These are phyloP conservation scores for Taurulus bubalis DNA, from an alignment of 2,113 vertebrate genomes.

Conservation along the genomic window DNA sequence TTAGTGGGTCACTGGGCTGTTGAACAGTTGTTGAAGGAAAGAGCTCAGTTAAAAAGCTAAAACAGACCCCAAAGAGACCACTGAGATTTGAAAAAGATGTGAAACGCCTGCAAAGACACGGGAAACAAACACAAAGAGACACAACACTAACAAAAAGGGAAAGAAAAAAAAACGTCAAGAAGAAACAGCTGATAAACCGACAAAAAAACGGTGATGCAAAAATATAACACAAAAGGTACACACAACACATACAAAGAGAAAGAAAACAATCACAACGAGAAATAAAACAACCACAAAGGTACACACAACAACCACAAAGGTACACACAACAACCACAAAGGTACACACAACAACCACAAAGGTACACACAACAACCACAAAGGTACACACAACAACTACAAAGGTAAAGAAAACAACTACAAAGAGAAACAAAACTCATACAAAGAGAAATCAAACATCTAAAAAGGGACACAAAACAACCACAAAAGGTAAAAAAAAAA, in stretches of 20 bases:
- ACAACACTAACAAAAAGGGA: neutral
- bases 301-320: neutral
- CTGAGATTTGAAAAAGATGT: neutral
- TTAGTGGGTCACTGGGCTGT: neutral
- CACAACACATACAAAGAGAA: neutral
- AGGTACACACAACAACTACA: neutral
- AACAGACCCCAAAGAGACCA: neutral
- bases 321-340: neutral
- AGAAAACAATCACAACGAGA: neutral
- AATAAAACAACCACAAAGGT: neutral
- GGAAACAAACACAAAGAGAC: neutral
- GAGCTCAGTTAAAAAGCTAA: neutral
- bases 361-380: neutral
- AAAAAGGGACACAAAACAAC: neutral
- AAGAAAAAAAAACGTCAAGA: too few relatives aligned
- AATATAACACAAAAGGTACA: too few relatives aligned
- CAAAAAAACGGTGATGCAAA: neutral
- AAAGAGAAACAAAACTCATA: neutral
- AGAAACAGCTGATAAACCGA: neutral
- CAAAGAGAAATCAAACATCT: neutral
- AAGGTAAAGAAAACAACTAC: neutral
- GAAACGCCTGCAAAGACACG: neutral
- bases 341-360: neutral
- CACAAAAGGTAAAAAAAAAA: neutral
- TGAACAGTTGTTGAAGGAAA: neutral